phyloP scores from a whole-genome alignment of 2,797 vertebrate species.

The Chrysocyon brachyurus region DNA sequence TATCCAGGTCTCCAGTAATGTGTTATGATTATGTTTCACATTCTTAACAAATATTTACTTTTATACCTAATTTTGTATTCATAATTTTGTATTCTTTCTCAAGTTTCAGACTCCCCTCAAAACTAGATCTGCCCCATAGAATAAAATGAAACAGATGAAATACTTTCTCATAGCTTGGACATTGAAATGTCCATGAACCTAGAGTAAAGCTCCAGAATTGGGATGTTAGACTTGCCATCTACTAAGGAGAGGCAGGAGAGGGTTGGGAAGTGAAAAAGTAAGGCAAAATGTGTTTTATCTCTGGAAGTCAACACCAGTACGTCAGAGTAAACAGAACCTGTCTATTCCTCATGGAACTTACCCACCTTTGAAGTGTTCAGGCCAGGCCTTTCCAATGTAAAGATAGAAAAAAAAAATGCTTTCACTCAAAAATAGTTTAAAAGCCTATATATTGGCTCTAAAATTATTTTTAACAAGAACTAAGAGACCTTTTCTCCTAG shows the following conservation, averaged over 20 bases:
- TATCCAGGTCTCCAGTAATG: neutral
- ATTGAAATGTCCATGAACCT: neutral
- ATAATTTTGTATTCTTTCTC: neutral
- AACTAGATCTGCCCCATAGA: neutral
- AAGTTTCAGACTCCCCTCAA: neutral
- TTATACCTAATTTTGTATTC: neutral
- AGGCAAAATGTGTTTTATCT: neutral
- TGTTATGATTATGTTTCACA: neutral
- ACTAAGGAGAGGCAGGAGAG: neutral
- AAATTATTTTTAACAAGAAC: neutral
- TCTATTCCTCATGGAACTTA: neutral
- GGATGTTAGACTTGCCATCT: neutral
- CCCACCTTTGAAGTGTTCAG: neutral
- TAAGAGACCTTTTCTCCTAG: neutral
- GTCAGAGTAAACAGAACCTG: neutral
- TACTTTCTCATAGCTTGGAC: neutral
- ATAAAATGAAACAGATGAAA: neutral
- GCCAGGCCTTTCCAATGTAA: neutral
- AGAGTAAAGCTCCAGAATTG: neutral
- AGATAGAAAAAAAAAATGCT: neutral
- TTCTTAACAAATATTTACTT: conserved; percentile 4
- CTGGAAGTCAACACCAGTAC: neutral
- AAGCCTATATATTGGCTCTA: neutral
- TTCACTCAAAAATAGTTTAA: conserved; percentile 4
- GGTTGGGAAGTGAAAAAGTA: neutral